Base-by-base conservation (phyloP, 2,888 invertebrate species). In the Lasius fuliginosus region DNA sequence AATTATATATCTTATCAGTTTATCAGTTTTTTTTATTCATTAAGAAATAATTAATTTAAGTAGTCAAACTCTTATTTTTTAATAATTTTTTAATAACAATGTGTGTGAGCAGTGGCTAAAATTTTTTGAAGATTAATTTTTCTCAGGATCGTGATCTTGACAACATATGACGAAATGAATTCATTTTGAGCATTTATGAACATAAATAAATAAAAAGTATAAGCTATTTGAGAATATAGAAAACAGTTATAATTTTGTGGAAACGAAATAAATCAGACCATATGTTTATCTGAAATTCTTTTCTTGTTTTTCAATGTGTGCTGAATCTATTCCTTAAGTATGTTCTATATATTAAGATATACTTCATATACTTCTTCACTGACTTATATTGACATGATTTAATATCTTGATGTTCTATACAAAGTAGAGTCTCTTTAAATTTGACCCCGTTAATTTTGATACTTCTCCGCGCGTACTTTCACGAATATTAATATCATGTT, bases 361-460 rank as follows among this genome's bases (percentile, higher is more conserved):
- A 53, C 36, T 64, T 36, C 27, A 53, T 58, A 53, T 53, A 53
- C n/a, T 53, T 53, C 8, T 18, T 65, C n/a, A n/a, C 12, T 71
- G 2, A 58, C 46, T 12, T 69, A 68, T 81, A 58, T 74, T 75
- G 18, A 71, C 36, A 30, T n/a, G 18, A 62, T 49, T 36, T 49
- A 83, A 85, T 75, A 82, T 83, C 36, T 62, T 30, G 71, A 86
- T 79, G 79, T 84, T 83, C 73, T 42, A 18, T 73, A 58, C n/a
- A 53, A 53, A 53, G 49, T 53, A n/a, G 49, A 49, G n/a, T 18
- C 49, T 53, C n/a, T 15, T 53, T 53, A 53, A n/a, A 53, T 53
- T n/a, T 53, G n/a, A n/a, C 49, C 49, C 18, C n/a, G 8, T 53
- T 53, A 53, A 53, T 53, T 53, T 53, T n/a, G n/a, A 2, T 53